These are phyloP conservation scores for Heloderma charlesbogerti DNA, from an alignment of 2,113 vertebrate species.

Conservation along the genomic window DNA sequence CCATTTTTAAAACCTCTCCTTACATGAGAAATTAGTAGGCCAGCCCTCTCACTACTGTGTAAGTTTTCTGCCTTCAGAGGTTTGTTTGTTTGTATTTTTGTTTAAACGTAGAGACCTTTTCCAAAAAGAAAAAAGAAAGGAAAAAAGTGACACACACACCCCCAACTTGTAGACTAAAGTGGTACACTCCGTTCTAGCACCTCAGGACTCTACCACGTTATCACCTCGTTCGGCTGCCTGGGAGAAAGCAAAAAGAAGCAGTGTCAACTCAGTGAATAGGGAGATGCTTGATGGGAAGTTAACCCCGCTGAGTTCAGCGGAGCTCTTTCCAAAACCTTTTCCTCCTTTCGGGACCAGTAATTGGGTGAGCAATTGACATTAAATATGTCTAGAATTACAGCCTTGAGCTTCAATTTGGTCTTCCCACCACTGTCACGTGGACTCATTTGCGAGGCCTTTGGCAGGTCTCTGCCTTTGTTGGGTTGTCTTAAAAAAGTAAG, in stretches of 20 bases:
- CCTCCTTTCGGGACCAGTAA: too few species aligned
- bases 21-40: neutral
- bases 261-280: too few species aligned
- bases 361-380: neutral
- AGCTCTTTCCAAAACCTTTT: neutral
- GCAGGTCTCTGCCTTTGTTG: neutral
- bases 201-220: too few species aligned
- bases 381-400: neutral
- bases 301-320: neutral
- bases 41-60: neutral
- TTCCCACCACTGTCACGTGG: neutral
- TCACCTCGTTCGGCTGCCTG: neutral
- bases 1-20: neutral
- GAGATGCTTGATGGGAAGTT: neutral
- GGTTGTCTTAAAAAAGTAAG: too few species aligned
- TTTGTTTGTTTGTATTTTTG: too few species aligned
- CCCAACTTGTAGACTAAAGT: neutral
- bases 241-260: neutral
- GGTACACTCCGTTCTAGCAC: neutral
- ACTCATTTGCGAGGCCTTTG: neutral
- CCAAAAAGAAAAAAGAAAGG: too few species aligned
- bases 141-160: accelerated
- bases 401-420: neutral
- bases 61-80: neutral
- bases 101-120: neutral